Conservation (phyloP, 2,113 vertebrate genomes). For the Kryptolebias marmoratus region DNA sequence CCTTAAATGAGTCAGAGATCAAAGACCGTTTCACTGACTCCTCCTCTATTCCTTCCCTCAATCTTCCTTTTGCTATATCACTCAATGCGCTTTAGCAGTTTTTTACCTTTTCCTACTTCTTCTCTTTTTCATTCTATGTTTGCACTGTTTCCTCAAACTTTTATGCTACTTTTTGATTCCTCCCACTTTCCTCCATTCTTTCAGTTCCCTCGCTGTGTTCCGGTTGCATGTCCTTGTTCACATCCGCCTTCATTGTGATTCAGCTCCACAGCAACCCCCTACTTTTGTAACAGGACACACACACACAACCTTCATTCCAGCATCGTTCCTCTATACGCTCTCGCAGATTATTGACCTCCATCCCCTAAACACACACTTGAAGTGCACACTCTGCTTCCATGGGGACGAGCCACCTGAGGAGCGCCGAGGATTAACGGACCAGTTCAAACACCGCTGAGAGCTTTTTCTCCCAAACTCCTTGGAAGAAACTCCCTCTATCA, state of each 20-base stretch:
- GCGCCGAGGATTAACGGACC: conserved; percentile 65
- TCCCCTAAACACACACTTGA: conserved; percentile 32
- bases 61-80: conserved; percentile 35
- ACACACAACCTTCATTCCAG: conserved; percentile 35
- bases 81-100: conserved; percentile 22
- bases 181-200: not conserved
- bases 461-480: conserved; percentile 33
- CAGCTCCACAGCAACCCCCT: conserved; percentile 40
- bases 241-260: conserved; percentile 61
- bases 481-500: not conserved
- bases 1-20: conserved; percentile 67
- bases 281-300: conserved; percentile 20
- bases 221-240: conserved; percentile 51
- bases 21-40: conserved; percentile 57
- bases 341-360: conserved; percentile 48
- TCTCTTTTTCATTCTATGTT: not conserved
- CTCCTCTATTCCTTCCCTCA: conserved; percentile 50
- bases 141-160: conserved; percentile 3
- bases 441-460: conserved; percentile 70
- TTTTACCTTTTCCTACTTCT: not conserved
- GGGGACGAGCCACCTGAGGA: conserved; percentile 75
- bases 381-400: conserved; percentile 54
- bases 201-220: conserved; percentile 31
- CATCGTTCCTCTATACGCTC: conserved; percentile 29
- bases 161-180: not conserved